These are phyloP conservation scores for Triops longicaudatus DNA, from an alignment of 1,140 invertebrate species.

Conservation along the genomic window DNA sequence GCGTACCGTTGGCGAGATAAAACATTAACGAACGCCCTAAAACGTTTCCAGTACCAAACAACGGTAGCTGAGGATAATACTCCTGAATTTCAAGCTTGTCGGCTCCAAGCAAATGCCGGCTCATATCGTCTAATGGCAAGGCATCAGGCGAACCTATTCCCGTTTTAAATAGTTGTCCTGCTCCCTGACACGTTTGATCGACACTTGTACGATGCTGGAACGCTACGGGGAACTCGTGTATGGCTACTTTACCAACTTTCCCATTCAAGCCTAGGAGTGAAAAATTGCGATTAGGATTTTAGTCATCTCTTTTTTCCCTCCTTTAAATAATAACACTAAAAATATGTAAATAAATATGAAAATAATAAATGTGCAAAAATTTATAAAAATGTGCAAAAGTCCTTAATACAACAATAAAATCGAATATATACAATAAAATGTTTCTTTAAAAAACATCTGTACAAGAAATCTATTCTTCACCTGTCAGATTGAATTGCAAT, in stretches of 20 bases:
- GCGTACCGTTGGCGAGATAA: constrained; percentile 33
- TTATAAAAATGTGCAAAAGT: too few relatives aligned
- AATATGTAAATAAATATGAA: neutral
- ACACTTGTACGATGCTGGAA: constrained; percentile 36
- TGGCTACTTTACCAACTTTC: constrained; percentile 42
- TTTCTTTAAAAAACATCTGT: too few relatives aligned
- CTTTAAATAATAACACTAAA: neutral
- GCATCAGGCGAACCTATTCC: constrained; percentile 41
- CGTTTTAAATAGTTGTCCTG: constrained; percentile 77
- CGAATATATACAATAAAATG: too few relatives aligned
- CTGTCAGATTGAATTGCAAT: constrained; percentile 59
- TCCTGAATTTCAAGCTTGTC: constrained; percentile 35
- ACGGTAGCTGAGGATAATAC: constrained; percentile 76
- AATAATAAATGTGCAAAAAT: too few relatives aligned
- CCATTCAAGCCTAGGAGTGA: constrained; percentile 42
- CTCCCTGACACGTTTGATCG: constrained; percentile 52
- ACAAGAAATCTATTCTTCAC: too few relatives aligned
- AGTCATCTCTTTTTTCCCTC: neutral
- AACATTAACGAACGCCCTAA: constrained; percentile 20
- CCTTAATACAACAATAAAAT: too few relatives aligned
- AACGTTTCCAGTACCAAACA: constrained; percentile 67
- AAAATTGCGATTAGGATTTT: constrained; percentile 24
- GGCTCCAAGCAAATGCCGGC: constrained; percentile 24
- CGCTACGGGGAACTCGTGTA: constrained; percentile 46
- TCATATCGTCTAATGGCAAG: neutral